phyloP scores from a whole-genome alignment of 2,797 vertebrate genomes.

The Pipistrellus pygmaeus region DNA sequence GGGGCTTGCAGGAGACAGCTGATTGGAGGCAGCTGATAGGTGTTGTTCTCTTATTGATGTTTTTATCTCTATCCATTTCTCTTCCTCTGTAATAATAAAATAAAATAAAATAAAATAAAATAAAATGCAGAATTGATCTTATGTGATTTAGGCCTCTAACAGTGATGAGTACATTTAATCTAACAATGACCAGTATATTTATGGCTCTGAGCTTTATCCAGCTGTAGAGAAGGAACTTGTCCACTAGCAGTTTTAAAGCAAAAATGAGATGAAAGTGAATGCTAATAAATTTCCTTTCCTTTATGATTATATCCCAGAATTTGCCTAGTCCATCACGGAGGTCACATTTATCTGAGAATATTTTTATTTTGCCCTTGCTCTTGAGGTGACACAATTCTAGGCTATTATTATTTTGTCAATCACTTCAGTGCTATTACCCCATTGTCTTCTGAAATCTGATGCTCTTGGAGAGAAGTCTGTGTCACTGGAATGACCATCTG shows the following conservation, averaged over 20 bases:
- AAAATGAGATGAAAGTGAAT: background rate
- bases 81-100: too few relatives aligned
- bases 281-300: background rate
- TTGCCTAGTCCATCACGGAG: background rate
- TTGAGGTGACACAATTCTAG: background rate
- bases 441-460: background rate
- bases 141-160: background rate
- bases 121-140: background rate
- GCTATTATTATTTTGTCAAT: background rate
- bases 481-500: background rate
- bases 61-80: too few relatives aligned
- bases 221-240: background rate
- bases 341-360: background rate
- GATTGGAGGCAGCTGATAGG: too few relatives aligned
- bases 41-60: too few relatives aligned
- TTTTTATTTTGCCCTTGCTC: background rate
- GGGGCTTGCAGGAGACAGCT: too few relatives aligned
- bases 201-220: background rate
- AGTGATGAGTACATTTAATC: background rate
- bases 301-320: background rate
- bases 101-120: too few relatives aligned
- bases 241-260: conserved; percentile 4
- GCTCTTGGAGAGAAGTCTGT: background rate
- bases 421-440: background rate
- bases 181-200: background rate